A percentile compares a stretch with the other conserved stretches of the same genome.
These are phyloP conservation scores for Psittacus erithacus DNA, from an alignment of 2,113 vertebrate genomes.

Conservation along the genomic window DNA sequence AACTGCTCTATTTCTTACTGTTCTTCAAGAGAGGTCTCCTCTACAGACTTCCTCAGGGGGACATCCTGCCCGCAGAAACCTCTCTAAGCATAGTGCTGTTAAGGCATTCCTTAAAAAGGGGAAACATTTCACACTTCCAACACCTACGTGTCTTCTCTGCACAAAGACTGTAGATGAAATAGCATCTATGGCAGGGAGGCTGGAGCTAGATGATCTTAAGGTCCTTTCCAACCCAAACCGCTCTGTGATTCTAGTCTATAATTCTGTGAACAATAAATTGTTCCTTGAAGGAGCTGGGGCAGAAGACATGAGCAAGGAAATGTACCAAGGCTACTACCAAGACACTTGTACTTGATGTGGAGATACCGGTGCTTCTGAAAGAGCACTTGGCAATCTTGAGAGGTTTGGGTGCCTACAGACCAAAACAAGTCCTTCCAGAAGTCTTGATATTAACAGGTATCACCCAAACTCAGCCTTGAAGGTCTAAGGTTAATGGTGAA, in stretches of 20 bases:
- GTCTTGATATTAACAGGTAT: not conserved
- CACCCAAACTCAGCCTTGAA: not conserved
- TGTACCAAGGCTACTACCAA: not conserved
- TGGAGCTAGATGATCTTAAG: not conserved
- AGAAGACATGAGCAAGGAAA: not conserved
- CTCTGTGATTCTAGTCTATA: not conserved
- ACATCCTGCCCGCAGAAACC: not conserved
- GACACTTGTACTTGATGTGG: not conserved
- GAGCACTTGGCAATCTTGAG: not conserved
- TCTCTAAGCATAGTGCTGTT: not conserved
- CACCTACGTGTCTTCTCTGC: not conserved
- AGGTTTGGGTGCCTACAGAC: not conserved
- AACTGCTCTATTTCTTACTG: not conserved
- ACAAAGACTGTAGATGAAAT: not conserved
- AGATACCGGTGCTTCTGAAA: not conserved
- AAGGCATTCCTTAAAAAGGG: not conserved
- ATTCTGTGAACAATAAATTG: not conserved
- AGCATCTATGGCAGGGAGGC: not conserved
- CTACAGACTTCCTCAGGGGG: rapidly evolving
- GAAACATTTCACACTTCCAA: not conserved
- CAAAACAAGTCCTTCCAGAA: not conserved
- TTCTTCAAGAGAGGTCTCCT: not conserved
- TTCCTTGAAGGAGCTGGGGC: not conserved
- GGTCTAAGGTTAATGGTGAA: not conserved
- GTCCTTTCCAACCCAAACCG: not conserved